Evolutionary conservation across 2,888 invertebrate genomes (phyloP).

Genomic region (Rutpela maculata): DNA sequence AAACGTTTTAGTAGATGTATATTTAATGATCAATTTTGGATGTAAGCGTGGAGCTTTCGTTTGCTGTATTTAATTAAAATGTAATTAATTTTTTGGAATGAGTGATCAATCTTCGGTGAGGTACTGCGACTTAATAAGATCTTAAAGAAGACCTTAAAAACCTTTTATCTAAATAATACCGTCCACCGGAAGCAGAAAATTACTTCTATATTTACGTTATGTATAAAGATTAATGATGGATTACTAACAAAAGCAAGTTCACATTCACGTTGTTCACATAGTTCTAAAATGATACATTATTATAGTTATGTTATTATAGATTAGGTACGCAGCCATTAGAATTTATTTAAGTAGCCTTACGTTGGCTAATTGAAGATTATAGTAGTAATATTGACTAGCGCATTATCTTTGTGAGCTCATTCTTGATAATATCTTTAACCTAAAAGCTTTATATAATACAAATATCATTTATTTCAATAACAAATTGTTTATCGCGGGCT

Average conservation of each 20-base stretch:
- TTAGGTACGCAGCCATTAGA: conserved; percentile 51
- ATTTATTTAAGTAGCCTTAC: conserved; percentile 40
- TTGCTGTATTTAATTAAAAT: conserved; percentile 42
- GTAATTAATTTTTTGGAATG: conserved; percentile 47
- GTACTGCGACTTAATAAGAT: conserved; percentile 42
- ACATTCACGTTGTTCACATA: conserved; percentile 49
- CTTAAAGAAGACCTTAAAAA: conserved; percentile 43
- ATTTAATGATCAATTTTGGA: conserved; percentile 37
- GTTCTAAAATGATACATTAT: conserved; percentile 56
- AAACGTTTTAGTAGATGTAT: conserved; percentile 27
- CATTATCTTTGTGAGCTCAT: conserved; percentile 17
- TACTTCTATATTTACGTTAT: conserved; percentile 49
- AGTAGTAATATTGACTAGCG: conserved; percentile 11
- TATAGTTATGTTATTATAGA: conserved; percentile 51
- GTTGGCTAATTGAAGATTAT: conserved; percentile 23
- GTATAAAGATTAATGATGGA: conserved; percentile 51
- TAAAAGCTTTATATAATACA: conserved; percentile 8
- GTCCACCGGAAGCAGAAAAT: conserved; percentile 54
- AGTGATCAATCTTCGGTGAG: conserved; percentile 49
- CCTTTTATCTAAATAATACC: conserved; percentile 55
- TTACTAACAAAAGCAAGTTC: conserved; percentile 41
- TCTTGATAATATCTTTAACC: conserved; percentile 16
- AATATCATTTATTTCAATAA: conserved; percentile 11
- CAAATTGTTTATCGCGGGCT: background rate
- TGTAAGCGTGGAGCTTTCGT: background rate